These are phyloP conservation scores for Agonopterix heracliana DNA, from an alignment of 2,888 invertebrate genomes.

Conservation along the genomic window DNA sequence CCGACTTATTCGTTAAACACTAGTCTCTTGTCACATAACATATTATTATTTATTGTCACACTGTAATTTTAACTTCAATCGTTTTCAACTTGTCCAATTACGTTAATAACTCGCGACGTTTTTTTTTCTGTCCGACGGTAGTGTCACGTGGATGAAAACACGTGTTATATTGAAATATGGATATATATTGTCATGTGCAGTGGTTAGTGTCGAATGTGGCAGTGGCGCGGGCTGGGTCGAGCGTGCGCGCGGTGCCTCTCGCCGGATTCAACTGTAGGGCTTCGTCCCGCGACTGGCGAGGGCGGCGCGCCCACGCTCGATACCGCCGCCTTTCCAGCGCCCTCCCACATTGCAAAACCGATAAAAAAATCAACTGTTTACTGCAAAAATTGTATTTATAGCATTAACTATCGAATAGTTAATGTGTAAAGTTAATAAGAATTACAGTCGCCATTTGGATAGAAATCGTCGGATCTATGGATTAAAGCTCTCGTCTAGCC, in stretches of 20 bases:
- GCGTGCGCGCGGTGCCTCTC: slow-evolving; percentile 37
- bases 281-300: slow-evolving; percentile 47
- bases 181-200: slow-evolving; percentile 22
- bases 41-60: slow-evolving; percentile 53
- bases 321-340: slow-evolving; percentile 67
- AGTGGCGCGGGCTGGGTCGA: slow-evolving; percentile 9
- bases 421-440: too few species aligned
- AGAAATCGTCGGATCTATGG: too few species aligned
- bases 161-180: slow-evolving; percentile 6
- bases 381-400: slow-evolving; percentile 20
- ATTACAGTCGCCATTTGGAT: too few species aligned
- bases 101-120: slow-evolving; percentile 16
- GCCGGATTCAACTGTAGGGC: slow-evolving; percentile 63
- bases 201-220: slow-evolving; percentile 4
- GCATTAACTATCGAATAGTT: neutral
- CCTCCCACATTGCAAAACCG: slow-evolving; percentile 69
- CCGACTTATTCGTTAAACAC: slow-evolving; percentile 60
- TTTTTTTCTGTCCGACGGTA: neutral
- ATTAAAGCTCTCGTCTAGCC: too few species aligned
- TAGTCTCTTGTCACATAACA: slow-evolving; percentile 50
- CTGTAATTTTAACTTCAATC: slow-evolving; percentile 30
- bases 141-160: slow-evolving; percentile 9
- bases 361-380: slow-evolving; percentile 47
- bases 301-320: slow-evolving; percentile 70
- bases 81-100: slow-evolving; percentile 25